A percentile compares a stretch with the other conserved stretches of the same genome.
Conservation (phyloP, 2,888 invertebrate genomes). For the Euproctis similis region DNA sequence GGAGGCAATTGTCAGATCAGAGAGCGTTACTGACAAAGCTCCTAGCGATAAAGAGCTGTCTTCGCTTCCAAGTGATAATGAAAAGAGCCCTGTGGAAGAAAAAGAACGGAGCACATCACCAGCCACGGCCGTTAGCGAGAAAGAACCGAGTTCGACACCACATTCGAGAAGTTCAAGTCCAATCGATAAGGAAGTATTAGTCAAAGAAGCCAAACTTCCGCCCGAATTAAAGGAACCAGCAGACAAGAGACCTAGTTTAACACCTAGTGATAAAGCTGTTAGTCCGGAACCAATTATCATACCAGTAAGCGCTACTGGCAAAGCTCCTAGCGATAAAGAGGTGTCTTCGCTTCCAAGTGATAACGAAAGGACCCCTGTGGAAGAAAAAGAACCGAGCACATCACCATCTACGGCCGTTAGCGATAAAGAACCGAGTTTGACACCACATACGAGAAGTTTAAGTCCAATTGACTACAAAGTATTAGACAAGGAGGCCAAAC, state of each 20-base stretch:
- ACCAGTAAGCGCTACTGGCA: neutral
- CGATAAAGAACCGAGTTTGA: slow-evolving; percentile 2
- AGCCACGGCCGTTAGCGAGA: slow-evolving; percentile 5
- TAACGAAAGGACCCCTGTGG: slow-evolving; percentile 1
- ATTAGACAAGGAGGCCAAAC: neutral
- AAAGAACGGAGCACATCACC: slow-evolving; percentile 4
- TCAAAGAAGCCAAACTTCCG: slow-evolving; percentile 1
- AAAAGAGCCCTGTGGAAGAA: slow-evolving; percentile 1
- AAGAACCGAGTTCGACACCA: slow-evolving; percentile 2
- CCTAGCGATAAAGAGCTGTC: neutral
- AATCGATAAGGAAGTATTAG: neutral
- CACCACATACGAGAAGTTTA: slow-evolving; percentile 1
- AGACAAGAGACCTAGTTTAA: too few relatives aligned
- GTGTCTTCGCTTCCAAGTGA: slow-evolving; percentile 2
- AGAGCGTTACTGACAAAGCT: neutral
- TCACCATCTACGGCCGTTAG: too few relatives aligned
- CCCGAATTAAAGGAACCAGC: too few relatives aligned
- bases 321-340: slow-evolving; percentile 1
- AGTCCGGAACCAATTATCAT: neutral
- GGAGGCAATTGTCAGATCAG: neutral
- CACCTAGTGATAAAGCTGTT: neutral
- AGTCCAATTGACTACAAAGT: slow-evolving; percentile 3
- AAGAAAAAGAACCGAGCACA: neutral
- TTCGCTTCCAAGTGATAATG: slow-evolving; percentile 2
- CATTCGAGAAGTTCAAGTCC: neutral